phyloP scores from a whole-genome alignment of 2,888 invertebrate species.

The Sphaerophoria taeniata region DNA sequence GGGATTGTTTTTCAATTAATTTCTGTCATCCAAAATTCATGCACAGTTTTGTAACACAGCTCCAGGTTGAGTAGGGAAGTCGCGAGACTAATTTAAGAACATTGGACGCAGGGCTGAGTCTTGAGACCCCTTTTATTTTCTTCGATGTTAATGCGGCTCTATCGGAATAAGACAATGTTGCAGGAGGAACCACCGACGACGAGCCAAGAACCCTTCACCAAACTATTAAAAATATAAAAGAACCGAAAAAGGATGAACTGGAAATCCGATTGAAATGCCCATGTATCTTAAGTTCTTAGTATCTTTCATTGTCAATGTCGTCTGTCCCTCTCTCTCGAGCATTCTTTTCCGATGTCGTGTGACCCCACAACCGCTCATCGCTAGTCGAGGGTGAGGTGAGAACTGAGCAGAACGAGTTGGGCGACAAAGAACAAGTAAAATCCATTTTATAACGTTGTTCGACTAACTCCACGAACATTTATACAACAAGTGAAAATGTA shows the following conservation, averaged over 20 bases:
- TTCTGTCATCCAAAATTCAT: conserved; percentile 59
- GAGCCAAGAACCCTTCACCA: neutral
- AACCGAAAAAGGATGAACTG: conserved; percentile 42
- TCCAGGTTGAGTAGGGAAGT: neutral
- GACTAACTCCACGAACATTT: conserved; percentile 21
- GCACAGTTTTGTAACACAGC: conserved; percentile 45
- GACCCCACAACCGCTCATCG: conserved; percentile 27
- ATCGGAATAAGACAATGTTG: conserved; percentile 33
- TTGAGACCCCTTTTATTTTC: neutral
- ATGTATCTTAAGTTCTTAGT: conserved; percentile 50
- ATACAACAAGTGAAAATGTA: conserved; percentile 48
- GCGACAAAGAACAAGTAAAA: conserved; percentile 74
- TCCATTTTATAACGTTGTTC: conserved; percentile 71
- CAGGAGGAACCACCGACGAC: conserved; percentile 5
- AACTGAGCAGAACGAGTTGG: conserved; percentile 32
- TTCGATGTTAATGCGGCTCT: conserved; percentile 12
- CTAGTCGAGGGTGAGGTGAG: neutral
- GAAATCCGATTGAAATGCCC: conserved; percentile 69
- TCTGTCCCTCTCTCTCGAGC: conserved; percentile 52
- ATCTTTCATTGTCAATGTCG: conserved; percentile 55
- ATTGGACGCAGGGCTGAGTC: neutral
- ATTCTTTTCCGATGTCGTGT: conserved; percentile 65
- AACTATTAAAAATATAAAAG: conserved; percentile 4
- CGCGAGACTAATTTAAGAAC: conserved; percentile 12
- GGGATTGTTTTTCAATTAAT: conserved; percentile 67